A percentile compares a stretch with the other conserved stretches of the same genome.
Conservation (phyloP, 2,888 invertebrate species). For the Keiferia lycopersicella region DNA sequence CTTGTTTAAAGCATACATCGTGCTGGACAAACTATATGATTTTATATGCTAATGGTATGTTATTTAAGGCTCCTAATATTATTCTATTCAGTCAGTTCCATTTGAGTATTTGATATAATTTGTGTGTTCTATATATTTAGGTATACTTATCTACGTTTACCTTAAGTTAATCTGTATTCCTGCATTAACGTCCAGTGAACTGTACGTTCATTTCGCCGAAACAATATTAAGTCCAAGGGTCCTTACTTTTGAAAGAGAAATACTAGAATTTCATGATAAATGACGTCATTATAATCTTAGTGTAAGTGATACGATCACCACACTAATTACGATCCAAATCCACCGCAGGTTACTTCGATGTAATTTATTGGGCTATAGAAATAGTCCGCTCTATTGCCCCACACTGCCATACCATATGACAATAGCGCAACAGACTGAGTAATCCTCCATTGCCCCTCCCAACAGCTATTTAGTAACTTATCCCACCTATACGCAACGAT, state of each 20-base stretch:
- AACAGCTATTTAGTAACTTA: slow-evolving; percentile 52
- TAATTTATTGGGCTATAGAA: no score
- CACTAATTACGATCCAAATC: no score
- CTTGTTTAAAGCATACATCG: neutral
- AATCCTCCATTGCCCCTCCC: slow-evolving; percentile 56
- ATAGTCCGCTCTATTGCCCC: neutral
- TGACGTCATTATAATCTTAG: no score
- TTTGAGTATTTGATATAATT: slow-evolving; percentile 30
- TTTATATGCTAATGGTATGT: slow-evolving; percentile 4
- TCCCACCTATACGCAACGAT: slow-evolving; percentile 63
- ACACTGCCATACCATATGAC: slow-evolving; percentile 37
- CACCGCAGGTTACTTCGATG: no score
- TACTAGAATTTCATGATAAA: no score
- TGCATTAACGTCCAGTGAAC: slow-evolving; percentile 30
- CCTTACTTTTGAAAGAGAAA: neutral
- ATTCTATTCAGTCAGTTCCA: slow-evolving; percentile 25
- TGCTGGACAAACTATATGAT: slow-evolving; percentile 14
- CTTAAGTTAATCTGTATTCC: slow-evolving; percentile 29
- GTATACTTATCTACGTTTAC: slow-evolving; percentile 34
- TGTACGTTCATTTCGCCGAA: neutral
- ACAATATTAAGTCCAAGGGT: neutral
- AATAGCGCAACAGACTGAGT: slow-evolving; percentile 54
- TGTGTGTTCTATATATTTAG: slow-evolving; percentile 33
- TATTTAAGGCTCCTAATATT: slow-evolving; percentile 31
- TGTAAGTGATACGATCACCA: no score